Conservation (phyloP, 1,140 invertebrate species). For the Drosophila murphyi region DNA sequence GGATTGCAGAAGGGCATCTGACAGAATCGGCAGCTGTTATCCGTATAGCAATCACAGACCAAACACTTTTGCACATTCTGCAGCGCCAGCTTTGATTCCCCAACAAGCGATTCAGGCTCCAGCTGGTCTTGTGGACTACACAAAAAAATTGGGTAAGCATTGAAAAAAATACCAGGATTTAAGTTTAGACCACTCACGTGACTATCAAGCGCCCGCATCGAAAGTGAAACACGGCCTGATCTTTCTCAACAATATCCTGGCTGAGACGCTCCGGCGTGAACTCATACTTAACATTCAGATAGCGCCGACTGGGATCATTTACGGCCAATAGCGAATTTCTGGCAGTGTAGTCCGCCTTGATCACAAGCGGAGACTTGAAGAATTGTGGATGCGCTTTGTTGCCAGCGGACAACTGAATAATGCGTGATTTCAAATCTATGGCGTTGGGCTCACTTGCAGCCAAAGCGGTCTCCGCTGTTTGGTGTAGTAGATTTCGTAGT, state of each 20-base stretch:
- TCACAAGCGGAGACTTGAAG: slow-evolving; percentile 33
- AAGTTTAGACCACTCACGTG: slow-evolving; percentile 13
- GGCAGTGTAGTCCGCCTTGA: slow-evolving; percentile 45
- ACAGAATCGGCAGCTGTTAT: slow-evolving; percentile 47
- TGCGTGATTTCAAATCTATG: slow-evolving; percentile 30
- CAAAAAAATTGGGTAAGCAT: background rate
- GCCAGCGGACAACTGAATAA: slow-evolving; percentile 23
- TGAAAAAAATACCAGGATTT: no score
- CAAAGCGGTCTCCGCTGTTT: background rate
- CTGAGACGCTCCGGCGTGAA: slow-evolving; percentile 43
- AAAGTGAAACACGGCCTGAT: slow-evolving; percentile 14
- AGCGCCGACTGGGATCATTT: slow-evolving; percentile 44
- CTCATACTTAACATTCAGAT: slow-evolving; percentile 52
- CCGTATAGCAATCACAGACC: slow-evolving; percentile 43
- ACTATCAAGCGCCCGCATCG: slow-evolving; percentile 43
- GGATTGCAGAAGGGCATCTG: slow-evolving; percentile 54
- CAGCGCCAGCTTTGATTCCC: background rate
- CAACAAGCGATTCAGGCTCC: background rate
- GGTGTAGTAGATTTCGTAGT: no score
- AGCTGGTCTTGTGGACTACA: slow-evolving; percentile 6
- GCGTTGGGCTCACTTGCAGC: background rate
- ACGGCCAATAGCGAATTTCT: slow-evolving; percentile 37
- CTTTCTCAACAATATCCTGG: background rate
- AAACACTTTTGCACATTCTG: slow-evolving; percentile 26
- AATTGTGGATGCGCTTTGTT: slow-evolving; percentile 36